A percentile compares a stretch with the other conserved stretches of the same genome.
phyloP scores from a whole-genome alignment of 1,140 invertebrate genomes.

The Gyrodactylus bullatarudis region DNA sequence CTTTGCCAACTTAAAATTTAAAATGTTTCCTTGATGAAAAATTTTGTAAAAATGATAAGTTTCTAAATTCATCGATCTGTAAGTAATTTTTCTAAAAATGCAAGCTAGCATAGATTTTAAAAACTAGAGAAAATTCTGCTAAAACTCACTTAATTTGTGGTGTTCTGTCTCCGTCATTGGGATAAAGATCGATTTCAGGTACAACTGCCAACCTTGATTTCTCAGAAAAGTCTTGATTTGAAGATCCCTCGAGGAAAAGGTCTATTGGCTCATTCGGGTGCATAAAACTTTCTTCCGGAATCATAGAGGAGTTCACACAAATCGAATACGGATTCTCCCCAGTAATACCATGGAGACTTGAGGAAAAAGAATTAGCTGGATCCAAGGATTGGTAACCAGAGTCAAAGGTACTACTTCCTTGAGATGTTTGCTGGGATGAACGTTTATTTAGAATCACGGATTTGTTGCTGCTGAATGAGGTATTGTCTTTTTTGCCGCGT shows the following conservation, averaged over 20 bases:
- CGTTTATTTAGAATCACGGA: not conserved
- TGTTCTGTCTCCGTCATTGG: not conserved
- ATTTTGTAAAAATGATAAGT: too few species aligned
- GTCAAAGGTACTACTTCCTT: not conserved
- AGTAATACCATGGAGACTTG: not conserved
- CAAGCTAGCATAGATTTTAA: too few species aligned
- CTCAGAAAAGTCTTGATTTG: not conserved
- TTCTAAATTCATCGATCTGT: too few species aligned
- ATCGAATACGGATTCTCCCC: not conserved
- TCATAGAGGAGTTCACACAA: not conserved
- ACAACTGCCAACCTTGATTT: not conserved
- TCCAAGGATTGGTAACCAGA: not conserved
- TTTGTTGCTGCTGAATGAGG: too few species aligned
- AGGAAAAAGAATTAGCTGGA: not conserved
- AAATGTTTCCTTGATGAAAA: too few species aligned
- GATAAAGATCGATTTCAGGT: not conserved
- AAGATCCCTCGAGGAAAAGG: too few species aligned
- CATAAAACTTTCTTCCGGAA: not conserved
- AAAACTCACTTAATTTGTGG: too few species aligned
- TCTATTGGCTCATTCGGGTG: too few species aligned
- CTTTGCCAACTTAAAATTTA: too few species aligned
- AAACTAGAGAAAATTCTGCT: too few species aligned
- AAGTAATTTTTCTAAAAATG: too few species aligned
- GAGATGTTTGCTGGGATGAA: not conserved
- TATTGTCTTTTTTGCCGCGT: not conserved